Evolutionary conservation across 2,888 invertebrate species (phyloP), one percentile per base, ranked within the genome.

Genomic region (Sceliomorpha sp.): DNA sequence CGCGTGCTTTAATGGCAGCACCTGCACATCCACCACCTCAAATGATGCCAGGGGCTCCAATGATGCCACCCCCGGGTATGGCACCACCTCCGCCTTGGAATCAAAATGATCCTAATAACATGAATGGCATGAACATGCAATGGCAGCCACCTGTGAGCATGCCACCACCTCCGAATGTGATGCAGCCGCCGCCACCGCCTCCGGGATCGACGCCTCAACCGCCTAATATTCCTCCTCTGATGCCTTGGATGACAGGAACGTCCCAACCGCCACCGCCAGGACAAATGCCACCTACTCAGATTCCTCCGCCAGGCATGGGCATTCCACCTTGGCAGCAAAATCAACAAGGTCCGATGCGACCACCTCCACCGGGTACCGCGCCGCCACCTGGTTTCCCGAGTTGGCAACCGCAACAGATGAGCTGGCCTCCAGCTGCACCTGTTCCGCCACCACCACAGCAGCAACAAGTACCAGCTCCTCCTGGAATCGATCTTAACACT

Each of bases 1-100:
- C 93, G 3, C 90, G 93, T 27, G 92, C 94, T 27, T 88, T 94
- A 68, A 92, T 93, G 91, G 90, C 92, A 1, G 90, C 91, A 17
- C 91, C 91, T 1, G 89, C 90, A 27, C 89, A 90, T 69, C 85
- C 87, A 6, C 88, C 89, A 0, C 89, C 89, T 1, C 88, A 87
- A 53, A 84, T 89, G 81, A 88, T 89, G 81, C 88, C 88, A 26
- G 88, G 86, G 27, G 85, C 87, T 1, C 86, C 85, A 6, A 86
- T 89, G 77, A 89, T 89, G 76, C 90, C 89, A 27, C 91, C 91
- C 0, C 90, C 90, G 17, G 90, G 90, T 72, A 89, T 90, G 76
- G 89, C 90, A 32, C 89, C 91, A 20, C 89, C 90, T 1, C 59
- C 69, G 6, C 68, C 70, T 0, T 76, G 75, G 77, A 51, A 67